Conservation (phyloP, 2,113 vertebrate species). For the Pteronura brasiliensis region DNA sequence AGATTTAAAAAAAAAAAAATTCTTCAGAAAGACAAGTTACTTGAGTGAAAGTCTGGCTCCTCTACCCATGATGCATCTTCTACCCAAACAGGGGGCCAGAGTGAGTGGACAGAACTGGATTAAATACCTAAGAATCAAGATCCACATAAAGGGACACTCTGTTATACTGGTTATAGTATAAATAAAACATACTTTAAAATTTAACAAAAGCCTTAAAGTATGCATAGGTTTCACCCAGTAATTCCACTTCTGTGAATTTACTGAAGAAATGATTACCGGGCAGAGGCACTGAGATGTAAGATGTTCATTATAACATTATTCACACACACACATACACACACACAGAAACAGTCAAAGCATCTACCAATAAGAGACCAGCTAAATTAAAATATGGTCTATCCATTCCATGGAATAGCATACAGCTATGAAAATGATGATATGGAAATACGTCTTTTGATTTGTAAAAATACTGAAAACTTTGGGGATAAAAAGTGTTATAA, state of each 20-base stretch:
- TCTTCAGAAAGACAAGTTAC: neutral
- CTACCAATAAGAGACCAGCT: neutral
- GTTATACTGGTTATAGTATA: fast-evolving
- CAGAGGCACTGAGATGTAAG: neutral
- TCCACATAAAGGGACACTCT: neutral
- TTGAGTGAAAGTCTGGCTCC: neutral
- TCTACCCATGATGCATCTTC: neutral
- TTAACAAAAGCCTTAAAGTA: neutral
- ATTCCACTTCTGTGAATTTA: neutral
- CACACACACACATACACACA: neutral
- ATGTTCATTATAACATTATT: neutral
- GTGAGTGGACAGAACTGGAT: neutral
- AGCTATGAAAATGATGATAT: neutral
- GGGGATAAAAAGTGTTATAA: neutral
- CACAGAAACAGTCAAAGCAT: neutral
- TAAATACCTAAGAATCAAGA: neutral
- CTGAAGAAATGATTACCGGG: neutral
- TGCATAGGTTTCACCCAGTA: neutral
- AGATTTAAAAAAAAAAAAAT: neutral
- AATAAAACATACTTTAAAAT: neutral
- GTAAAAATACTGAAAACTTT: neutral
- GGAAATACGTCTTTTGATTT: neutral
- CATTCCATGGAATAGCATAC: neutral
- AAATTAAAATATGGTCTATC: neutral
- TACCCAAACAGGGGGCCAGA: neutral